Conservation (phyloP, 2,113 vertebrate species). For the Psittacus erithacus region DNA sequence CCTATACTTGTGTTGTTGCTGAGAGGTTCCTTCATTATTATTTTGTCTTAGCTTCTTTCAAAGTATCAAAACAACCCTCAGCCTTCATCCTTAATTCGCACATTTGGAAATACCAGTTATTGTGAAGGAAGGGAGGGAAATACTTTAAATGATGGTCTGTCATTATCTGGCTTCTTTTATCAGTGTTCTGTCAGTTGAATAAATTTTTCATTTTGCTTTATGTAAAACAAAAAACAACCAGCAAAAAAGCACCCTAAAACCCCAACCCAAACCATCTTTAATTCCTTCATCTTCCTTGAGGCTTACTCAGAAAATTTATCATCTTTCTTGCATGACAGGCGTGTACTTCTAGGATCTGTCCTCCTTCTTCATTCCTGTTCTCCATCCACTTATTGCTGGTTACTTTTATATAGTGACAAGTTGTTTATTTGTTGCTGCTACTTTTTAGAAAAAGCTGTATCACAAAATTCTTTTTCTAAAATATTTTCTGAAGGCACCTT, state of each 20-base stretch:
- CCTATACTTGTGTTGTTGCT: not conserved
- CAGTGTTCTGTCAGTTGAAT: not conserved
- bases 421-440: not conserved
- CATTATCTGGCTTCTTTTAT: not conserved
- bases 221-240: not conserved
- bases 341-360: not conserved
- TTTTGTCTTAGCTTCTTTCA: not conserved
- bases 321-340: accelerated
- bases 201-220: not conserved
- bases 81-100: not conserved
- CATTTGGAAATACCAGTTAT: not conserved
- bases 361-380: not conserved
- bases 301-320: not conserved
- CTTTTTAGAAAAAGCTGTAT: not conserved
- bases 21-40: not conserved
- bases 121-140: not conserved
- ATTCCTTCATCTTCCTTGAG: not conserved
- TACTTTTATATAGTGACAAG: not conserved
- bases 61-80: not conserved
- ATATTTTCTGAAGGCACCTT: not conserved
- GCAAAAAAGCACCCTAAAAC: not conserved
- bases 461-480: not conserved
- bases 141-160: not conserved
- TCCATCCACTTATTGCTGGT: not conserved
- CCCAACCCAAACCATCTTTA: not conserved